Evolutionary conservation across 2,888 invertebrate species (phyloP).

Genomic region (Acrobasis consociella): DNA sequence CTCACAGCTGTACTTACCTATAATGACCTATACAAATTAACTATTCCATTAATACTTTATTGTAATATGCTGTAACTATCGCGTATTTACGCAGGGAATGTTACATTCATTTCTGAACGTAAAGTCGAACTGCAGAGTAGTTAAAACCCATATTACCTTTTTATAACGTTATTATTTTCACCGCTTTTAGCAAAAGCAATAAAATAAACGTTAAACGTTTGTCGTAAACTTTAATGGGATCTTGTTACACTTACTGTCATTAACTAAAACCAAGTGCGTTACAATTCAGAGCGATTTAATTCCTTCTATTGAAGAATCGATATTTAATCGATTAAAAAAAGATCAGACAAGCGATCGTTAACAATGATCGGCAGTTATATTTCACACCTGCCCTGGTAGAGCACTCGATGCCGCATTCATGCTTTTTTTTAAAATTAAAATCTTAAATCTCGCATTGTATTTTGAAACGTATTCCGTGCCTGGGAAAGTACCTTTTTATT

Average conservation of each 20-base stretch:
- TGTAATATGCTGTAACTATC: not conserved
- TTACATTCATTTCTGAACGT: not conserved
- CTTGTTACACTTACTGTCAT: conserved; percentile 25
- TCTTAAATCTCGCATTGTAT: conserved; percentile 17
- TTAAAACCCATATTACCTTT: conserved; percentile 25
- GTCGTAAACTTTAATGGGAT: conserved; percentile 25
- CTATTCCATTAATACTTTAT: not conserved
- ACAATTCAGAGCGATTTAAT: conserved; percentile 1
- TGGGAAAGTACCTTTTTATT: conserved; percentile 17
- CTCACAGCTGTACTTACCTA: not conserved
- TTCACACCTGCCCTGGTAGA: conserved; percentile 42
- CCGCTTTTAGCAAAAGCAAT: conserved; percentile 19
- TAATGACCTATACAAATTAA: too few relatives aligned
- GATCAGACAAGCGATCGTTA: conserved; percentile 34
- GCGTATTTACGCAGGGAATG: not conserved
- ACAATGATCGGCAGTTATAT: conserved; percentile 35
- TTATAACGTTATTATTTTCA: conserved; percentile 18
- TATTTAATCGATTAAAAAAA: conserved; percentile 32
- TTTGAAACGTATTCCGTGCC: conserved; percentile 26
- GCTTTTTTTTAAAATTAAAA: conserved; percentile 36
- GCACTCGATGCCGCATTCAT: conserved; percentile 34
- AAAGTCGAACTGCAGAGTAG: conserved; percentile 3
- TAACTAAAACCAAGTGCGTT: conserved; percentile 24
- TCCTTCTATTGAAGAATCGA: conserved; percentile 25
- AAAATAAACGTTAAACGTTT: conserved; percentile 24